Evolutionary conservation across 2,797 vertebrate species (phyloP), one percentile per base, ranked within the genome.

Genomic region (Myotis findleyi): DNA sequence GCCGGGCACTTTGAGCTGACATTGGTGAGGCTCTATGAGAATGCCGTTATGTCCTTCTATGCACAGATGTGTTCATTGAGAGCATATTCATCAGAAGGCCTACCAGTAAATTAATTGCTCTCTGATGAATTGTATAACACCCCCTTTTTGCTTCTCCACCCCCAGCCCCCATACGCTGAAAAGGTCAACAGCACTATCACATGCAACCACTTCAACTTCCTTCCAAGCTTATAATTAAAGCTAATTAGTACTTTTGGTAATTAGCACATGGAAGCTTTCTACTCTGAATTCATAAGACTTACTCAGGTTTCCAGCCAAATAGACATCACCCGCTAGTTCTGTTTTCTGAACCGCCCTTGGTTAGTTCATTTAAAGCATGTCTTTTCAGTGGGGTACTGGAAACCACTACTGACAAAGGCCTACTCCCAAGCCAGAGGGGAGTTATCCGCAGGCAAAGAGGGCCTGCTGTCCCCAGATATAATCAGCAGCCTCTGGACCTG

Each of bases 211-310:
- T 96, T 97, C 97, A 98, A 97, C 96, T 97, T 87, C 95, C 97
- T 98, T 98, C 97, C 97, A 98, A 97, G 97, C 98, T 98, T 92
- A 97, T 97, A 97, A 98, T 98, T 98, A 97, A 96, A 96, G 96
- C 95, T 97, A 97, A 98, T 98, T 97, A 97, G 97, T 97, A 97
- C 64, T 53, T 97, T 98, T 93, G 96, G 95, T 97, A 98, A 97
- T 98, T 97, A 98, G 96, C 93, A 95, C 94, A 94, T 97, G 49
- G 91, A 97, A 97, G 53, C 97, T 98, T 97, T 95, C 95, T 89
- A 92, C 89, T 98, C 71, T 90, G 95, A 98, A 96, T 98, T 97
- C 97, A 91, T 97, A 98, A 97, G 95, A 97, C 91, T 95, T 87
- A 96, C 44, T 91, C 38, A 38, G 80, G 76, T 94, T 96, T 47